Base-by-base conservation (phyloP, 2,888 invertebrate genomes). In the Andrena chrysosceles region DNA sequence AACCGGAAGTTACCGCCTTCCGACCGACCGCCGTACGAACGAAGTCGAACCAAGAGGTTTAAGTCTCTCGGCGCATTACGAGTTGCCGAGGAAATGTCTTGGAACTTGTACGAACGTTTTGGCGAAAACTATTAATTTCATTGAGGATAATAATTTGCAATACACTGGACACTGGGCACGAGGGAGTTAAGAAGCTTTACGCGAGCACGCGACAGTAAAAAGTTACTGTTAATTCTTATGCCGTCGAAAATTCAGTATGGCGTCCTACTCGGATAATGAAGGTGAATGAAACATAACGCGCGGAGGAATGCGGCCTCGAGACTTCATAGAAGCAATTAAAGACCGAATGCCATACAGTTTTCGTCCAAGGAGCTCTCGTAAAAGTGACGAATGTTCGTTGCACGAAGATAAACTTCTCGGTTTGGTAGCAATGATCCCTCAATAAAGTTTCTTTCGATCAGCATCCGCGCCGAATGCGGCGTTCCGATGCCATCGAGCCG, bases 1-100 rank as follows among this genome's bases (percentile, higher is more conserved):
- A 93, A 93, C 91, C 91, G 91, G 90, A 93, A 93, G 91, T 93
- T 92, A 88, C 85, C 77, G 76, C 76, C 79, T 78, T 71, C 72
- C 73, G 74, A 63, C 70, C 81, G 72, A 82, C 86, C 71, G 31
- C 76, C 81, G 70, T 20, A 56, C 66, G 81, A 83, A 76, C 81
- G 63, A 86, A 88, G 77, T 84, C 79, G 72, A 76, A 56, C 74
- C 29, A 66, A 73, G 83, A 56, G 78, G 71, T 77, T 86, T 78
- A 80, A 85, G 78, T 84, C 81, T 78, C 85, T 89, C 76, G 33
- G 68, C 84, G 89, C 85, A 77, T 67, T 74, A 83, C 63, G 54
- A 83, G 72, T 82, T 77, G 67, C 77, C 75, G 52, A 26, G 74
- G 73, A 83, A 83, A 83, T 79, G 80, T 79, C 68, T 68, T 33